Evolutionary conservation across 2,797 vertebrate species (phyloP), one percentile per base, ranked within the genome.

Genomic region (Sebastes itinus): DNA sequence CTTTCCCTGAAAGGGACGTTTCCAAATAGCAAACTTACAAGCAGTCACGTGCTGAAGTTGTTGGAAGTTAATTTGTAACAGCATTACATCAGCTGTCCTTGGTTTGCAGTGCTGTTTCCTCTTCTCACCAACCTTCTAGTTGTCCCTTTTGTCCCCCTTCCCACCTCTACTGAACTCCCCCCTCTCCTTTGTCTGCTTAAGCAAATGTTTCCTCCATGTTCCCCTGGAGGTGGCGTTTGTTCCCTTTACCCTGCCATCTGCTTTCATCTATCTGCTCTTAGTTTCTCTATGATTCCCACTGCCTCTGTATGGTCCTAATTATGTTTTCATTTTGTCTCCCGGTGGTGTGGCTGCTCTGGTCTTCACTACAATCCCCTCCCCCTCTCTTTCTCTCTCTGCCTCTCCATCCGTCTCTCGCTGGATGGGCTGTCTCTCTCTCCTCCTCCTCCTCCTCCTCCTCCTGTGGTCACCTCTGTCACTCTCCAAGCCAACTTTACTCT

Each of bases 401-500:
- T 86, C 69, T 87, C 88, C 86, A 78, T 91, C 92, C 88, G 5
- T 87, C 76, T 85, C 77, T 86, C 62, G 62, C 75, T 80, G 90
- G 84, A 89, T 90, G 88, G 90, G 46, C 74, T 82, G 77, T 84
- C 75, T 82, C 66, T 83, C 83, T 84, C 73, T 42, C 38, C 38
- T 80, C 42, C 82, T 72, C 54, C 58, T 82, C 81, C 67, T 82
- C 81, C 30, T 32, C 32, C 68, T 72, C 33, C 33, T 35, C 33
- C 68, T 72, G 77, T 83, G 89, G 80, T 85, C 81, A 75, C 82
- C 81, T 62, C 70, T 88, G 54, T 88, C 81, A 58, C 77, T 83
- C 88, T 70, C 65, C 75, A 94, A 99, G 97, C 97, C 90, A 99
- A 99, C 94, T 98, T 96, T 88, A 92, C 97, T 6, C 91, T 99